A percentile compares a stretch with the other conserved stretches of the same genome.
phyloP scores from a whole-genome alignment of 1,140 invertebrate species.

The Thaumatotibia leucotreta region DNA sequence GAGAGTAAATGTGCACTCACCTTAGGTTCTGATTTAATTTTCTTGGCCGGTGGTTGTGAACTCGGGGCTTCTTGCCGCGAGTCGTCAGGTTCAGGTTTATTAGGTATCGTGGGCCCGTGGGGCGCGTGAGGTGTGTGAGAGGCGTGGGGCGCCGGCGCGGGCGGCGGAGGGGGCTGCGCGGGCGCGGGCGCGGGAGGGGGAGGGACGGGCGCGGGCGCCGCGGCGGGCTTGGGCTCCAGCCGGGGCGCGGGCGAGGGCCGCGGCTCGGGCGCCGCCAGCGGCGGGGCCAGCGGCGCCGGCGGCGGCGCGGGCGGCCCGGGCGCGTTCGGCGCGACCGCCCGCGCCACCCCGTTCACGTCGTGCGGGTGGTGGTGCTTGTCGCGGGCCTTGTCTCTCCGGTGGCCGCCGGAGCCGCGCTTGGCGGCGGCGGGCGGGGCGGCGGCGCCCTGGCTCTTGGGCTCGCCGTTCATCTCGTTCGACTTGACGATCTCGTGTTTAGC shows the following conservation, averaged over 20 bases:
- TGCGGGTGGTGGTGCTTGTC: conserved; percentile 79
- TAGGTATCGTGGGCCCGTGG: conserved; percentile 72
- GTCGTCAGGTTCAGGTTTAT: conserved; percentile 69
- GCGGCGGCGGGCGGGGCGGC: conserved; percentile 48
- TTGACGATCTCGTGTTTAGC: conserved; percentile 97
- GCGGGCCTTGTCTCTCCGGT: conserved; percentile 83
- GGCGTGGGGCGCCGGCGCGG: conserved; percentile 61
- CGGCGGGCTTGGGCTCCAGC: conserved; percentile 72
- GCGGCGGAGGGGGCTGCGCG: conserved; percentile 61
- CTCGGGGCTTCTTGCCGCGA: conserved; percentile 71
- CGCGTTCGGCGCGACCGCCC: conserved; percentile 14
- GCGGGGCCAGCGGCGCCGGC: conserved; percentile 44
- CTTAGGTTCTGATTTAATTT: conserved; percentile 82
- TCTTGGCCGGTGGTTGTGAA: conserved; percentile 81
- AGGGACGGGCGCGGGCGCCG: conserved; percentile 72
- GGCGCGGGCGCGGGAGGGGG: conserved; percentile 60
- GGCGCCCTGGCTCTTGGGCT: conserved; percentile 58
- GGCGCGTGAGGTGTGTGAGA: conserved; percentile 61
- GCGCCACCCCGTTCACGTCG: conserved; percentile 53
- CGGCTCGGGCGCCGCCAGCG: conserved; percentile 23
- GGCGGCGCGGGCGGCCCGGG: conserved; percentile 38
- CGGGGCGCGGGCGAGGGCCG: conserved; percentile 60
- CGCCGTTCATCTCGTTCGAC: conserved; percentile 85
- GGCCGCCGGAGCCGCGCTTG: conserved; percentile 83
- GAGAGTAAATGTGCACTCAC: conserved; percentile 74